phyloP scores from a whole-genome alignment of 2,888 invertebrate species.

The Heliothis peltigera region DNA sequence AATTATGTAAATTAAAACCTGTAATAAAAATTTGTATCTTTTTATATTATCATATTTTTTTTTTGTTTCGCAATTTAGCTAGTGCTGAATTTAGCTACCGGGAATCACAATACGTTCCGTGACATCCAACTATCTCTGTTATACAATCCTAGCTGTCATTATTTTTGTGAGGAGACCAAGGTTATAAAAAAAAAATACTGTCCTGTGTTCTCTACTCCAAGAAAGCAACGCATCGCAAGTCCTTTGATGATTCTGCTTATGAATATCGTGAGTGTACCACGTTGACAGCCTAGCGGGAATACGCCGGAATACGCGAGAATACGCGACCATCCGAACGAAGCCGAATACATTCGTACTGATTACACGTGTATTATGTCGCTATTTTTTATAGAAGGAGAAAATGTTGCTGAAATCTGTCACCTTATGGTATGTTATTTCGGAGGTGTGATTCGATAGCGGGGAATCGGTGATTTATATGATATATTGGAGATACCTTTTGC shows the following conservation, averaged over 20 bases:
- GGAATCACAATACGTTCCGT: too few species aligned
- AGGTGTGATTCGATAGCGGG: constrained; percentile 20
- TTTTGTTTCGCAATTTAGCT: too few species aligned
- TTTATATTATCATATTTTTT: too few species aligned
- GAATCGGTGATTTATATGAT: constrained; percentile 18
- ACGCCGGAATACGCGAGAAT: constrained; percentile 63
- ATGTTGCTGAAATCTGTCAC: constrained; percentile 24
- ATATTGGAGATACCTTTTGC: background rate
- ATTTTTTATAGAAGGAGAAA: constrained; percentile 45
- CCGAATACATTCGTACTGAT: constrained; percentile 60
- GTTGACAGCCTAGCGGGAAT: constrained; percentile 72
- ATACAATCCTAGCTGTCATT: too few species aligned
- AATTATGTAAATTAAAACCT: too few species aligned
- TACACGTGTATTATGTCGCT: constrained; percentile 54
- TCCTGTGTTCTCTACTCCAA: constrained; percentile 51
- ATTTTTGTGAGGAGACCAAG: too few species aligned
- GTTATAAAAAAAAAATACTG: constrained; percentile 24
- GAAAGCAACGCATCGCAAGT: constrained; percentile 59
- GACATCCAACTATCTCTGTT: too few species aligned
- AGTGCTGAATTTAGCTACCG: too few species aligned
- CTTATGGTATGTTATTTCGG: constrained; percentile 21
- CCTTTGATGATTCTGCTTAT: constrained; percentile 85
- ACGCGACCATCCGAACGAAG: constrained; percentile 65
- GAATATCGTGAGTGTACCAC: constrained; percentile 78
- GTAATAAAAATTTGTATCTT: too few species aligned